Conservation (phyloP, 2,797 vertebrate species). For the Anguilla pacifica region DNA sequence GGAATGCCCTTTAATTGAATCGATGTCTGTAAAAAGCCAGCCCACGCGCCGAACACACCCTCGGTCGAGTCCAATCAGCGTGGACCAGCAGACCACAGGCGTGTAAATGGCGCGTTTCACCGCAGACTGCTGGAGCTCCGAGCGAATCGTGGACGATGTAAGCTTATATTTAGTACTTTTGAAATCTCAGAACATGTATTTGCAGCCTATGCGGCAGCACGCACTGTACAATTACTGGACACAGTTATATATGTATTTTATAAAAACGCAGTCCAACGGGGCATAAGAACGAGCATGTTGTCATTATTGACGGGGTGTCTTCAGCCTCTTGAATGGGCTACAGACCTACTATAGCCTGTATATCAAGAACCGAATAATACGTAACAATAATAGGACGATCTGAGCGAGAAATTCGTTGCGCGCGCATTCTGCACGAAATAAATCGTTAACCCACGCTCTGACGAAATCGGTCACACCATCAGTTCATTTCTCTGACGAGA, state of each 20-base stretch:
- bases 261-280: conserved; percentile 19
- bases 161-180: conserved; percentile 46
- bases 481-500: neutral
- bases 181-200: conserved; percentile 43
- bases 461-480: too few relatives aligned
- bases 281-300: conserved; percentile 23
- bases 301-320: conserved; percentile 3
- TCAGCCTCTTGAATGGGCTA: neutral
- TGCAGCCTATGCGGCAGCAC: conserved; percentile 33
- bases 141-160: conserved; percentile 41
- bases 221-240: conserved; percentile 47
- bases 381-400: neutral
- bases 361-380: neutral
- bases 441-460: neutral
- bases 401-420: neutral
- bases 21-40: conserved; percentile 65
- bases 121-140: conserved; percentile 56
- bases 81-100: conserved; percentile 59
- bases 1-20: conserved; percentile 69
- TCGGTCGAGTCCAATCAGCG: conserved; percentile 71
- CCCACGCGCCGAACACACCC: conserved; percentile 74
- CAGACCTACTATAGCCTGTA: neutral
- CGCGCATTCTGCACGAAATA: neutral
- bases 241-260: conserved; percentile 50
- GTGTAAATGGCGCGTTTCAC: conserved; percentile 65